Percentiles rank a stretch among this genome's conserved stretches.
Evolutionary conservation across 2,888 invertebrate species (phyloP).

Genomic region (Rambutsinella grinnellia): DNA sequence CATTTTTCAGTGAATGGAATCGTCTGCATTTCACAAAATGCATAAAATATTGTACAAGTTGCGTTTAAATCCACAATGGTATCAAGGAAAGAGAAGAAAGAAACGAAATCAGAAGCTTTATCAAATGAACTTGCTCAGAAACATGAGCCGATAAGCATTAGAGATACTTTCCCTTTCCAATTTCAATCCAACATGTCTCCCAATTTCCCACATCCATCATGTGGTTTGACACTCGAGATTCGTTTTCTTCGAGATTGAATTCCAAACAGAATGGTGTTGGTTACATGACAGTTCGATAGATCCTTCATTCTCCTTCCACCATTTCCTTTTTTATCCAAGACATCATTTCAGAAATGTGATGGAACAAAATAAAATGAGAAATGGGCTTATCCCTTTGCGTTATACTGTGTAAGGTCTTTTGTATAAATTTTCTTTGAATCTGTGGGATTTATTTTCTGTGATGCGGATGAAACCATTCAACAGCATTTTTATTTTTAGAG

Average conservation of each 20-base stretch:
- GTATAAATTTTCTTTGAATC: too few species aligned
- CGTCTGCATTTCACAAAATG: too few species aligned
- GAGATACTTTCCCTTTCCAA: constrained; percentile 1
- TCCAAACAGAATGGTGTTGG: neutral
- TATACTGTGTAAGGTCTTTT: too few species aligned
- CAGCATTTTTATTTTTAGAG: too few species aligned
- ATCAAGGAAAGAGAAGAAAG: too few species aligned
- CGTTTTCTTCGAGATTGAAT: neutral
- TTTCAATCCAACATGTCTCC: constrained; percentile 14
- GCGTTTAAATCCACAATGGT: too few species aligned
- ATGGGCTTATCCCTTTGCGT: too few species aligned
- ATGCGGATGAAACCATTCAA: too few species aligned
- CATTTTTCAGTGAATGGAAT: too few species aligned
- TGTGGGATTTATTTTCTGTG: too few species aligned
- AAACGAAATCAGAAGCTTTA: neutral
- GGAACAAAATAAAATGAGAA: neutral
- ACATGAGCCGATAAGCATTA: neutral
- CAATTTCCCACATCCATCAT: constrained; percentile 37
- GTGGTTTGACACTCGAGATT: constrained; percentile 33
- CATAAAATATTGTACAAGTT: too few species aligned
- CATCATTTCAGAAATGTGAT: too few species aligned
- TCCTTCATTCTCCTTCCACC: constrained; percentile 15
- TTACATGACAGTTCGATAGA: neutral
- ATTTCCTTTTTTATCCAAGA: constrained; percentile 28
- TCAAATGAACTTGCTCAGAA: neutral